Base-by-base conservation (phyloP, 2,797 vertebrate genomes). In the Myiotriccus ornatus region DNA sequence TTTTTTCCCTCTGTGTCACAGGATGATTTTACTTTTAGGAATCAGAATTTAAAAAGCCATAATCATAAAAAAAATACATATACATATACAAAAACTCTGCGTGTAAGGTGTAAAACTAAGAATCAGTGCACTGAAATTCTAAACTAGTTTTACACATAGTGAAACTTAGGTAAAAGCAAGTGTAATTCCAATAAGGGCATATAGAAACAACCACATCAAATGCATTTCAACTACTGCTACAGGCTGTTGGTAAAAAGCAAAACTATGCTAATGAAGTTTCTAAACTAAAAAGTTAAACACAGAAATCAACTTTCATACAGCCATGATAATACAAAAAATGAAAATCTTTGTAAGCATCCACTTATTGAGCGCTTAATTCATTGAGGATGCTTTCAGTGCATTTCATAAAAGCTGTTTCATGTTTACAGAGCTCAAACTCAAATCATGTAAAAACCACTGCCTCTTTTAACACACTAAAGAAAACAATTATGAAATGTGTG, bases 121-220 rank as follows among this genome's bases (percentile, higher is more conserved):
- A 81, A 65, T 25, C 56, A 78, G 43, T 25, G 37, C 25, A 78
- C 21, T 49, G 19, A 84, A 78, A 93, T n/a, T 52, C 37, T 67
- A 52, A 65, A 75, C 27, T 81, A 78, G 73, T 47, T 92, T 71
- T 88, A 91, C 55, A 59, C 37, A 77, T 39, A 87, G 30, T 34
- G 87, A 96, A 96, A 95, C 65, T 34, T 11, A 12, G 13, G 52
- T 70, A 91, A 93, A 87, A 90, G 57, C 15, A 80, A 84, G 49
- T 10, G 39, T 34, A 91, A 88, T 69, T 93, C 47, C 64, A 90
- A 23, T 32, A 47, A 56, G 59, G 52, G 21, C 37, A 46, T 25
- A 86, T 0, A 88, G 79, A 79, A 93, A 71, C 47, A 86, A 84
- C 84, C 80, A 94, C 93, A 95, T 94, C 95, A 96, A 94, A 95